A percentile compares a stretch with the other conserved stretches of the same genome.
Evolutionary conservation across 2,113 vertebrate genomes (phyloP).

Genomic region (Corvus hawaiiensis): DNA sequence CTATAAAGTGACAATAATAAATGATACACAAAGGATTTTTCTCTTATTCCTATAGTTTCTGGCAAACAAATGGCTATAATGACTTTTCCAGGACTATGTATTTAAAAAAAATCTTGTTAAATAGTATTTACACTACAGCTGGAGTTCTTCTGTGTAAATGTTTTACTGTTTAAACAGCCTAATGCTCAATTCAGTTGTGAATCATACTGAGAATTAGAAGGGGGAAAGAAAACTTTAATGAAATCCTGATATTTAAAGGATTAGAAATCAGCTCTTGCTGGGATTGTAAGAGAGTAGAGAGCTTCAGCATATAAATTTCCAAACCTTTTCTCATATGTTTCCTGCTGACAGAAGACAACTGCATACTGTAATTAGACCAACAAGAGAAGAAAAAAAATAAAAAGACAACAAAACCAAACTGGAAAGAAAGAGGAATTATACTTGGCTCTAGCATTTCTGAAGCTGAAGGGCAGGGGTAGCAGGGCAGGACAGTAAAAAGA

Average conservation of each 20-base stretch:
- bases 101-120: slow-evolving; percentile 33
- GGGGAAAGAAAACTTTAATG: not conserved
- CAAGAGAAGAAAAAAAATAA: not conserved
- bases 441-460: not conserved
- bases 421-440: not conserved
- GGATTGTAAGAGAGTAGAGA: not conserved
- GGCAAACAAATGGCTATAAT: slow-evolving; percentile 40
- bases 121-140: slow-evolving; percentile 33
- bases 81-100: slow-evolving; percentile 48
- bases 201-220: slow-evolving; percentile 7
- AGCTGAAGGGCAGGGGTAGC: not conserved
- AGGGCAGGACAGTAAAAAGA: not conserved
- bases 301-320: not conserved
- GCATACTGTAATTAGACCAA: not conserved
- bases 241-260: slow-evolving; percentile 31
- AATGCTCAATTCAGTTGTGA: slow-evolving; percentile 15
- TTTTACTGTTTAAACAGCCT: slow-evolving; percentile 23
- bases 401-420: not conserved
- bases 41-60: slow-evolving; percentile 54
- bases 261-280: not conserved
- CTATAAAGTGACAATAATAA: slow-evolving; percentile 57
- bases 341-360: not conserved
- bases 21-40: slow-evolving; percentile 44
- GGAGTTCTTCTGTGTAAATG: slow-evolving; percentile 12
- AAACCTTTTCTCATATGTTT: not conserved